A percentile compares a stretch with the other conserved stretches of the same genome.
Evolutionary conservation across 2,113 vertebrate genomes (phyloP).

Genomic region (Brachyhypopomus gauderio): DNA sequence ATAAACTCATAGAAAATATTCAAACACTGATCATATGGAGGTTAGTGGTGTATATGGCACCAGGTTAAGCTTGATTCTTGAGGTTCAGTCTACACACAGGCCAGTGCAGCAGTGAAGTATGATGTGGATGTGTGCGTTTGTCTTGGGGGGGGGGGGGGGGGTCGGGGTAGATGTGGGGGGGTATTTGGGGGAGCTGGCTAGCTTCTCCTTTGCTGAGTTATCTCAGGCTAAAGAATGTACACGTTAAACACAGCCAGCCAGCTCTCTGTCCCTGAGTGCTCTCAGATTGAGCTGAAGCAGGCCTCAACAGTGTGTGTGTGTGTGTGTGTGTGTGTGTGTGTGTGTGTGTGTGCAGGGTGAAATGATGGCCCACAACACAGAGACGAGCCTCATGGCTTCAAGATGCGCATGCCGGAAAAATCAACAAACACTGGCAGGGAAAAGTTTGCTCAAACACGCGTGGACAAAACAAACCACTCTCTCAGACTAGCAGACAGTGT

Average conservation of each 20-base stretch:
- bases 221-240: conserved; percentile 43
- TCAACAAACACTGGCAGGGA: conserved; percentile 45
- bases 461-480: conserved; percentile 62
- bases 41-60: neutral
- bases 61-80: neutral
- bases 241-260: conserved; percentile 37
- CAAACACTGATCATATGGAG: neutral
- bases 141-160: too few species aligned
- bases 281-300: conserved; percentile 38
- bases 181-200: conserved; percentile 20
- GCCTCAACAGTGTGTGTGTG: conserved; percentile 22
- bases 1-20: neutral
- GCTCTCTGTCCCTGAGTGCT: conserved; percentile 21
- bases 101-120: conserved; percentile 11
- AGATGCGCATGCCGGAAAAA: conserved; percentile 38
- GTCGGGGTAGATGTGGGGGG: neutral
- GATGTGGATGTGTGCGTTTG: neutral
- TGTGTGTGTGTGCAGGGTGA: conserved; percentile 22
- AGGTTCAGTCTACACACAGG: neutral
- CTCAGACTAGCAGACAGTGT: conserved; percentile 27
- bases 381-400: conserved; percentile 43
- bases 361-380: conserved; percentile 27
- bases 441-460: conserved; percentile 72
- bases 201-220: conserved; percentile 35
- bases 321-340: conserved; percentile 5